A percentile compares a stretch with the other conserved stretches of the same genome.
Evolutionary conservation across 2,888 invertebrate species (phyloP).

Genomic region (Tachina grossa): DNA sequence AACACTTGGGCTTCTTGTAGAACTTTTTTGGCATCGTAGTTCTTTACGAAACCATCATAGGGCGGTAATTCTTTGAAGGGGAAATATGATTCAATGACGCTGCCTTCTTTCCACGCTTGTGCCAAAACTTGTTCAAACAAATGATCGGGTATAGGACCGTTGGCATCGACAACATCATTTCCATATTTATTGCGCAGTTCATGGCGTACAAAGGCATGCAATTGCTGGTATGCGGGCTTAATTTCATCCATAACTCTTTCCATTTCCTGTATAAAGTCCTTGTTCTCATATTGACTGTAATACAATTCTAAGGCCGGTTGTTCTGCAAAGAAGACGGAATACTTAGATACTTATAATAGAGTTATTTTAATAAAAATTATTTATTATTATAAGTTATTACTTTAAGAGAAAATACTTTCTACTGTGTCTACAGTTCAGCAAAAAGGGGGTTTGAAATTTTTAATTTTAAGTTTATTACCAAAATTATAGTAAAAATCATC

Average conservation of each 20-base stretch:
- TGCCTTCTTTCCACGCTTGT: constrained; percentile 80
- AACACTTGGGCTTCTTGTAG: constrained; percentile 79
- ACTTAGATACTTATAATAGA: no score
- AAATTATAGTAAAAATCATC: no score
- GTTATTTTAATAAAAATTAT: no score
- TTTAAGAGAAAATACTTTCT: no score
- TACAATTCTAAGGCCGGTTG: constrained; percentile 61
- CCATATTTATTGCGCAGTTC: constrained; percentile 89
- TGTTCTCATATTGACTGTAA: constrained; percentile 55
- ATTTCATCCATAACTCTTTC: constrained; percentile 82
- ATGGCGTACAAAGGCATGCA: constrained; percentile 91
- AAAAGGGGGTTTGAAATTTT: no score
- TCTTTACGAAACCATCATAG: constrained; percentile 78
- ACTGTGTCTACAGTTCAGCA: no score
- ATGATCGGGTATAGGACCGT: constrained; percentile 90
- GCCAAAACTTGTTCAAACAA: constrained; percentile 85
- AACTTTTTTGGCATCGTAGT: constrained; percentile 76
- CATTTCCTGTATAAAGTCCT: constrained; percentile 76
- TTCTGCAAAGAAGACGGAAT: constrained; percentile 33
- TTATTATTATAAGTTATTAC: no score
- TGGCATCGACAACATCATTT: constrained; percentile 85
- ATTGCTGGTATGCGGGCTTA: constrained; percentile 88
- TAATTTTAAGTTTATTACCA: no score
- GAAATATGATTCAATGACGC: constrained; percentile 78
- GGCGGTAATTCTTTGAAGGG: constrained; percentile 78